These are phyloP conservation scores for Drosophila quinaria DNA, from an alignment of 2,888 invertebrate species.

Conservation along the genomic window DNA sequence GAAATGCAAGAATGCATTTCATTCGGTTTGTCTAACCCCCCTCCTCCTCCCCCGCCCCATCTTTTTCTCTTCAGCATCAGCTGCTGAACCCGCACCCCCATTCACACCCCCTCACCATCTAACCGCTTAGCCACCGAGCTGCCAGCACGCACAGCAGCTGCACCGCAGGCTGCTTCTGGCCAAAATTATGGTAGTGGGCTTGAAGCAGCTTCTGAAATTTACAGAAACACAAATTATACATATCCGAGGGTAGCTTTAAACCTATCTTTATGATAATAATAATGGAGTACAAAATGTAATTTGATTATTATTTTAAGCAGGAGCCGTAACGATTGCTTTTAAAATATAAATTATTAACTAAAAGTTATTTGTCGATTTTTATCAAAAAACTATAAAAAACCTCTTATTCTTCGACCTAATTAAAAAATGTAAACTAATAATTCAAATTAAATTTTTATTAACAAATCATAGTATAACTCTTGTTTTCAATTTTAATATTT, in stretches of 20 bases:
- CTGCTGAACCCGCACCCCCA: neutral
- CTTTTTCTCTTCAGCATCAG: neutral
- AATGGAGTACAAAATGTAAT: too few species aligned
- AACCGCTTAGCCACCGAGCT: conserved; percentile 19
- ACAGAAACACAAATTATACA: conserved; percentile 40
- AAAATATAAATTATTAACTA: too few species aligned
- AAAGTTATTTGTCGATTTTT: too few species aligned
- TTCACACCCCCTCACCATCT: neutral
- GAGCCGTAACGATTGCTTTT: too few species aligned
- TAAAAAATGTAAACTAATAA: too few species aligned
- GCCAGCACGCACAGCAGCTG: conserved; percentile 40
- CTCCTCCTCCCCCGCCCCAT: neutral
- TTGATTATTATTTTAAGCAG: too few species aligned
- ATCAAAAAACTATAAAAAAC: too few species aligned
- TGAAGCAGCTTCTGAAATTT: conserved; percentile 21
- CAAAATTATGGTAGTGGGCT: conserved; percentile 52
- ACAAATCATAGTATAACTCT: too few species aligned
- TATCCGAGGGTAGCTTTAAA: conserved; percentile 10
- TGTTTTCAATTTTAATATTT: too few species aligned
- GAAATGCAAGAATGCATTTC: conserved; percentile 76
- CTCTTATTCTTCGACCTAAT: too few species aligned
- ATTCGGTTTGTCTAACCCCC: conserved; percentile 50
- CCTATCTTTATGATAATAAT: too few species aligned
- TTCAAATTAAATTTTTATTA: too few species aligned
- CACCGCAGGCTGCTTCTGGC: conserved; percentile 40